Evolutionary conservation across 1,140 invertebrate species (phyloP).

Genomic region (Polypedilum vanderplanki): DNA sequence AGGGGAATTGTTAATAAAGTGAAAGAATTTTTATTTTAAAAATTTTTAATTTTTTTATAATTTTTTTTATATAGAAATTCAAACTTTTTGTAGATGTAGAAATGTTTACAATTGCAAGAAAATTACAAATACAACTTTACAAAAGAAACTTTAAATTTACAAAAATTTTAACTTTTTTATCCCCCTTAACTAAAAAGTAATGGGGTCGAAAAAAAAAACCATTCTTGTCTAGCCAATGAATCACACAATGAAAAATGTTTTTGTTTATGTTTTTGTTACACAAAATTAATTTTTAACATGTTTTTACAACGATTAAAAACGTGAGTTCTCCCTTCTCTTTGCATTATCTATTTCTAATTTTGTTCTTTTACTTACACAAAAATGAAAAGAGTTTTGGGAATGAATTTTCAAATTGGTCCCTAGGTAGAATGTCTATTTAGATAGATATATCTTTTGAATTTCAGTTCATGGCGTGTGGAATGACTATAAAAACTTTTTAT

Average conservation of each 20-base stretch:
- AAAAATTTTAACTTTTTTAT: too few species aligned
- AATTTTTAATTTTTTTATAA: too few species aligned
- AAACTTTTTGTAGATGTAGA: too few species aligned
- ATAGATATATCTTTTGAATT: neutral
- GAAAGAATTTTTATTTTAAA: too few species aligned
- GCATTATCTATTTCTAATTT: neutral
- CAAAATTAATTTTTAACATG: constrained; percentile 25
- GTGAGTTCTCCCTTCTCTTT: constrained; percentile 11
- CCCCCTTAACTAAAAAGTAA: too few species aligned
- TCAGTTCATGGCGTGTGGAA: neutral
- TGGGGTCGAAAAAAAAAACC: too few species aligned
- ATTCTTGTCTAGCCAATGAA: constrained; percentile 22
- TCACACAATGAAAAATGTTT: constrained; percentile 9
- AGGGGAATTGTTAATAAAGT: too few species aligned
- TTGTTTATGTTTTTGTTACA: constrained; percentile 1
- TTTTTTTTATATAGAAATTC: too few species aligned
- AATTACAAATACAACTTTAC: too few species aligned
- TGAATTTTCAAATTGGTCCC: constrained; percentile 11
- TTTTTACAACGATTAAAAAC: constrained; percentile 24
- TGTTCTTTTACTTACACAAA: neutral
- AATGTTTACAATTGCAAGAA: too few species aligned
- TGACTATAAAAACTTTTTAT: neutral
- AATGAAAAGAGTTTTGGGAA: constrained; percentile 3
- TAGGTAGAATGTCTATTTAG: neutral
- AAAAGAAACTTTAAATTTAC: too few species aligned